phyloP scores from a whole-genome alignment of 2,797 vertebrate genomes.

The Tragelaphus eurycerus region DNA sequence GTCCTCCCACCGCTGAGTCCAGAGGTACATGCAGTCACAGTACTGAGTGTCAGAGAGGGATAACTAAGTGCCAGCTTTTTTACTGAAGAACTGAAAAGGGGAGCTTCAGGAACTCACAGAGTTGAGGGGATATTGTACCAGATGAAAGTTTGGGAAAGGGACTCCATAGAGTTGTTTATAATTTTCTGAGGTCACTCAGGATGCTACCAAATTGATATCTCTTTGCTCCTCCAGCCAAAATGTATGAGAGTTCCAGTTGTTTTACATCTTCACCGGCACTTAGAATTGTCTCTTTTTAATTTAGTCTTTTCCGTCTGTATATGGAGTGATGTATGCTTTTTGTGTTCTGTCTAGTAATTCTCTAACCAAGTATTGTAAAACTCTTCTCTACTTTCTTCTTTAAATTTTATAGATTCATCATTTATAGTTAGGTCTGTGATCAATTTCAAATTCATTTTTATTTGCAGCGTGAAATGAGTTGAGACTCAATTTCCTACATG shows the following conservation, averaged over 20 bases:
- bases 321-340: not conserved
- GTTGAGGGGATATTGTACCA: not conserved
- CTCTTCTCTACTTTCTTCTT: not conserved
- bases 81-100: not conserved
- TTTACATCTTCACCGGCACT: not conserved
- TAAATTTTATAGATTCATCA: not conserved
- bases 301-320: not conserved
- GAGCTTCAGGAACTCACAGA: not conserved
- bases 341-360: not conserved
- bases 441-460: not conserved
- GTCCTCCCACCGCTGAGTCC: not conserved
- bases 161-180: not conserved
- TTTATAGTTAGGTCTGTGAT: not conserved
- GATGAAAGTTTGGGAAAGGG: not conserved
- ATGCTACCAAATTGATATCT: not conserved
- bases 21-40: not conserved
- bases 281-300: not conserved
- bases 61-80: not conserved
- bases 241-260: not conserved
- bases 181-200: not conserved
- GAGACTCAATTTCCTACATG: not conserved
- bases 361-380: not conserved
- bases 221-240: not conserved
- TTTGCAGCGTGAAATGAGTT: not conserved
- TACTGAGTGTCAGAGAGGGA: not conserved